phyloP scores from a whole-genome alignment of 1,140 invertebrate genomes.

The Solenopsis fugax region DNA sequence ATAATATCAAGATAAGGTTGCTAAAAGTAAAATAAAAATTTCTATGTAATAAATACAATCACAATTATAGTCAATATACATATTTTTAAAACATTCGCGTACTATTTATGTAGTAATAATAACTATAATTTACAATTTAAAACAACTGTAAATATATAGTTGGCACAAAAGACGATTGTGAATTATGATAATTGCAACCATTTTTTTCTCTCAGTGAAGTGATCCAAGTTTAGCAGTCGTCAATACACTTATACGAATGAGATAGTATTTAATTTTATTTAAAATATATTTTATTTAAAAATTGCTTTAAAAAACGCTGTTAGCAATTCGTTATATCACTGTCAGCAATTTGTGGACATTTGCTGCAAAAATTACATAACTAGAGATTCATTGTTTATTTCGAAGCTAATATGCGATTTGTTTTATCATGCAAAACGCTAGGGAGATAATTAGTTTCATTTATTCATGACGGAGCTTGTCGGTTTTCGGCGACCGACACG shows the following conservation, averaged over 20 bases:
- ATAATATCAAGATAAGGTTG: too few species aligned
- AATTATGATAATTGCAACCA: too few species aligned
- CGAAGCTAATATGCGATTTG: background rate
- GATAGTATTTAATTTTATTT: background rate
- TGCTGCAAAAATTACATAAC: background rate
- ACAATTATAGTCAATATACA: too few species aligned
- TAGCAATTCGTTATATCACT: background rate
- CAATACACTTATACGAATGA: background rate
- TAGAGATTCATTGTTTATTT: background rate
- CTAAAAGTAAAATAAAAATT: too few species aligned
- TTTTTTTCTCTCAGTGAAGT: too few species aligned
- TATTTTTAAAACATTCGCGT: too few species aligned
- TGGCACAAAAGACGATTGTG: too few species aligned
- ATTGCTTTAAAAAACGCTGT: background rate
- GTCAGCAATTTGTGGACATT: background rate
- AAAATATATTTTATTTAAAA: too few species aligned
- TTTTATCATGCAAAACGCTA: background rate
- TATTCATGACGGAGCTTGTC: background rate
- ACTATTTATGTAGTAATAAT: too few species aligned
- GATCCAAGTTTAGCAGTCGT: background rate
- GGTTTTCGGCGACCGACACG: conserved; percentile 34
- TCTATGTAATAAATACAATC: too few species aligned
- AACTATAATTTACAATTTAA: too few species aligned
- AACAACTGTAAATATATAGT: too few species aligned
- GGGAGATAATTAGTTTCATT: background rate